Conservation (phyloP, 2,797 vertebrate species). For the Peromyscus melanophrys region DNA sequence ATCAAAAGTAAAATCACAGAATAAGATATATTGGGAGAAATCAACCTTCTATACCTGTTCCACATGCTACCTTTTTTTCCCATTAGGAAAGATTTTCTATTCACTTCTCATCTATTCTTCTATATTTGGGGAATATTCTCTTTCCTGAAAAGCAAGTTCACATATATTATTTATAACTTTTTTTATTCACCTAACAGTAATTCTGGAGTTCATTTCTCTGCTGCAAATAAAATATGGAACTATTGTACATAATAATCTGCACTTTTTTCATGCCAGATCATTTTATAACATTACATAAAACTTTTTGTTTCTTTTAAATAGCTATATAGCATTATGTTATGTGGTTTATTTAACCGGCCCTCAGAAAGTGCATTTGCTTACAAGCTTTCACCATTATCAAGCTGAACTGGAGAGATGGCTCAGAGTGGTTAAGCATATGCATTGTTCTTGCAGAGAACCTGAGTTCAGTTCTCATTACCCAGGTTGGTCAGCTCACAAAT, state of each 20-base stretch:
- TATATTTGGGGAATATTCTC: neutral
- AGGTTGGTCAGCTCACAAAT: neutral
- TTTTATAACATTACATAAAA: slow-evolving; percentile 2
- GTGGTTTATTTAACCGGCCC: neutral
- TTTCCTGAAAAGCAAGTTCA: neutral
- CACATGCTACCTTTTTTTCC: neutral
- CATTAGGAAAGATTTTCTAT: neutral
- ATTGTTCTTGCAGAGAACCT: neutral
- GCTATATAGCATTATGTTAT: neutral
- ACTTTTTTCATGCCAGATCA: neutral
- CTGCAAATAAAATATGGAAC: neutral
- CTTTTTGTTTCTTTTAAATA: neutral
- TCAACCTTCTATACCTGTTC: neutral
- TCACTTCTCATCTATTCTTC: neutral
- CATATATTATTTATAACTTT: neutral
- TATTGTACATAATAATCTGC: neutral
- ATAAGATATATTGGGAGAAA: neutral
- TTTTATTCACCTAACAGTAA: slow-evolving; percentile 19
- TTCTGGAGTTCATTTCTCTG: neutral
- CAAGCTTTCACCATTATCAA: neutral
- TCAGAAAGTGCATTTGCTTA: neutral
- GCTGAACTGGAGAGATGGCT: neutral
- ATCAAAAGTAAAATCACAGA: neutral
- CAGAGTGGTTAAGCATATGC: neutral
- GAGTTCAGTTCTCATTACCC: neutral